These are phyloP conservation scores for Eupeodes latifasciatus DNA, from an alignment of 2,888 invertebrate genomes.

Conservation along the genomic window DNA sequence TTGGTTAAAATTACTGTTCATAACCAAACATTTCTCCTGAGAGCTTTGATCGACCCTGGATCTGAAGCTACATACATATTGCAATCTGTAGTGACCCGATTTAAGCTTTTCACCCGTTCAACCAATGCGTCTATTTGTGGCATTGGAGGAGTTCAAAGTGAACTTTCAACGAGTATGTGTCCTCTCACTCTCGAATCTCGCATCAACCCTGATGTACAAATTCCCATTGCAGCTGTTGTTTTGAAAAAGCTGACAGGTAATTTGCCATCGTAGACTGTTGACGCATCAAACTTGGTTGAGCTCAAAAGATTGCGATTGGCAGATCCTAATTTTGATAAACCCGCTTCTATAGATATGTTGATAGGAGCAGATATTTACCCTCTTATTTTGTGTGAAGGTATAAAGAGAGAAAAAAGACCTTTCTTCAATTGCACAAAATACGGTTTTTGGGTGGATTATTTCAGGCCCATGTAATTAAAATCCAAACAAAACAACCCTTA, in stretches of 20 bases:
- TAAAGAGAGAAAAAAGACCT: neutral
- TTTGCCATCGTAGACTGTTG: constrained; percentile 18
- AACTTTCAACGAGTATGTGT: constrained; percentile 18
- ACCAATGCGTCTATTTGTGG: constrained; percentile 16
- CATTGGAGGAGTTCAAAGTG: constrained; percentile 38
- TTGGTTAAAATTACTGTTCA: too few species aligned
- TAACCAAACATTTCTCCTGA: too few species aligned
- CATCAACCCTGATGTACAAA: too few species aligned
- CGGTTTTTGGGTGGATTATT: constrained; percentile 33
- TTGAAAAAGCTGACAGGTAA: too few species aligned
- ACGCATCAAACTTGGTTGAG: neutral
- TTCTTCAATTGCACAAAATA: constrained; percentile 31
- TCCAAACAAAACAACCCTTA: neutral
- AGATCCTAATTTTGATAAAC: constrained; percentile 40
- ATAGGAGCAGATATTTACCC: constrained; percentile 55
- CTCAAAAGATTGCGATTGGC: constrained; percentile 27
- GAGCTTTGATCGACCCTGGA: constrained; percentile 3
- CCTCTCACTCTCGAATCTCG: constrained; percentile 12
- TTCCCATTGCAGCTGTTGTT: constrained; percentile 8
- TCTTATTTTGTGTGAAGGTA: constrained; percentile 17
- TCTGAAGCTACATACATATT: neutral
- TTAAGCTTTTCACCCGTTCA: neutral
- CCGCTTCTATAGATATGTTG: constrained; percentile 35
- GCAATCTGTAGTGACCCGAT: constrained; percentile 1
- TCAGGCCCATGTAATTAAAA: constrained; percentile 20